phyloP scores from a whole-genome alignment of 2,888 invertebrate species.

The Drosophila seclusa region DNA sequence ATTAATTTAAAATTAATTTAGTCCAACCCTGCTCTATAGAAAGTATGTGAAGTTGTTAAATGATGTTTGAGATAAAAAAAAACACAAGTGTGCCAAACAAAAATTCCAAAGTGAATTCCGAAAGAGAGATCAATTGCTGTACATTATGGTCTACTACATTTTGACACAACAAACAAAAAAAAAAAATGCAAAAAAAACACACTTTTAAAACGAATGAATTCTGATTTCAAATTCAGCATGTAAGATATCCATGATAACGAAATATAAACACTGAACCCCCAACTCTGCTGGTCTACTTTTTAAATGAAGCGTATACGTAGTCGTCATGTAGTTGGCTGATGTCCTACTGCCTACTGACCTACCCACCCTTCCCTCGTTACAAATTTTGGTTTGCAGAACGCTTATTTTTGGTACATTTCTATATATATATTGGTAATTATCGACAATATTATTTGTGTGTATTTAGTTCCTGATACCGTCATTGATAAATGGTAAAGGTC shows the following conservation, averaged over 20 bases:
- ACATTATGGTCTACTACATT: constrained; percentile 75
- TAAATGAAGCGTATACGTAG: constrained; percentile 22
- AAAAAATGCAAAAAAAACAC: constrained; percentile 33
- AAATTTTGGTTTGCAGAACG: constrained; percentile 47
- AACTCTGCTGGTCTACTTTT: constrained; percentile 46
- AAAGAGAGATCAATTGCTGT: constrained; percentile 63
- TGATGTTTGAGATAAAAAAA: constrained; percentile 52
- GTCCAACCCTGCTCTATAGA: constrained; percentile 77
- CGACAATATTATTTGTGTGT: constrained; percentile 43
- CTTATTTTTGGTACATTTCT: constrained; percentile 5
- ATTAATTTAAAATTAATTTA: constrained; percentile 77
- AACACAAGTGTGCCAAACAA: constrained; percentile 57
- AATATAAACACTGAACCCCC: constrained; percentile 73
- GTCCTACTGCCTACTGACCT: constrained; percentile 25
- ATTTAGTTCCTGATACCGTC: constrained; percentile 90
- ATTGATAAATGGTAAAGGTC: constrained; percentile 88
- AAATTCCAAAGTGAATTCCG: constrained; percentile 58
- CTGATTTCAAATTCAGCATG: constrained; percentile 77
- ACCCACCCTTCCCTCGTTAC: constrained; percentile 15
- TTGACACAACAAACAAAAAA: constrained; percentile 39
- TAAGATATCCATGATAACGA: constrained; percentile 76
- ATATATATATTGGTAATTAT: constrained; percentile 41
- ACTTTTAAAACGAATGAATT: constrained; percentile 41
- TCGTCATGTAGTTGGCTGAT: constrained; percentile 14
- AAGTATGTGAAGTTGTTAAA: constrained; percentile 76